Evolutionary conservation across 1,140 invertebrate species (phyloP).

Genomic region (Leucophenga varia): DNA sequence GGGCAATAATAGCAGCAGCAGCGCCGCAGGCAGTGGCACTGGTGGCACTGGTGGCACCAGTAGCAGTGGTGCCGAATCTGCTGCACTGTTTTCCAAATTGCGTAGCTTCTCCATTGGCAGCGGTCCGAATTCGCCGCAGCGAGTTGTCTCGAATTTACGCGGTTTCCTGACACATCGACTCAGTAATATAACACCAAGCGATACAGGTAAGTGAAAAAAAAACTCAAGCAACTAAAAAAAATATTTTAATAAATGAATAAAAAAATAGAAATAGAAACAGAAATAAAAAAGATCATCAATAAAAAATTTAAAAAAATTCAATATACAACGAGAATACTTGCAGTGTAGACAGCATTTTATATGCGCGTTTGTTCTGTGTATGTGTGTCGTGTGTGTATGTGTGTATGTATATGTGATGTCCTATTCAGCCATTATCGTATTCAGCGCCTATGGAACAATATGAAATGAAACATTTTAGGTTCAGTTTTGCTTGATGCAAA

Average conservation of each 20-base stretch:
- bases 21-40: conserved; percentile 39
- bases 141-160: conserved; percentile 62
- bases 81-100: conserved; percentile 57
- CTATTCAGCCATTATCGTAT: conserved; percentile 10
- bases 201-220: conserved; percentile 62
- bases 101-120: conserved; percentile 57
- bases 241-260: neutral
- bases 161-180: conserved; percentile 61
- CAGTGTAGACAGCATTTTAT: conserved; percentile 15
- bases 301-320: neutral
- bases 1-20: conserved; percentile 27
- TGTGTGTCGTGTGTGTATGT: conserved; percentile 1
- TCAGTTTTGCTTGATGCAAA: conserved; percentile 8
- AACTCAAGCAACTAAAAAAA: neutral
- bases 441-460: conserved; percentile 11
- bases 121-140: conserved; percentile 60
- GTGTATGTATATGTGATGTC: neutral
- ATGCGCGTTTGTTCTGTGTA: conserved; percentile 7
- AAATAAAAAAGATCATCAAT: neutral
- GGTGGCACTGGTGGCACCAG: too few species aligned
- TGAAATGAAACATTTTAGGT: conserved; percentile 43
- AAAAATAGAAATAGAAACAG: neutral
- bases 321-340: too few species aligned
- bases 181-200: conserved; percentile 60
- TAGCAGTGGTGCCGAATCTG: conserved; percentile 49